Base-by-base conservation (phyloP, 2,113 vertebrate species). In the Tonatia bakeri region DNA sequence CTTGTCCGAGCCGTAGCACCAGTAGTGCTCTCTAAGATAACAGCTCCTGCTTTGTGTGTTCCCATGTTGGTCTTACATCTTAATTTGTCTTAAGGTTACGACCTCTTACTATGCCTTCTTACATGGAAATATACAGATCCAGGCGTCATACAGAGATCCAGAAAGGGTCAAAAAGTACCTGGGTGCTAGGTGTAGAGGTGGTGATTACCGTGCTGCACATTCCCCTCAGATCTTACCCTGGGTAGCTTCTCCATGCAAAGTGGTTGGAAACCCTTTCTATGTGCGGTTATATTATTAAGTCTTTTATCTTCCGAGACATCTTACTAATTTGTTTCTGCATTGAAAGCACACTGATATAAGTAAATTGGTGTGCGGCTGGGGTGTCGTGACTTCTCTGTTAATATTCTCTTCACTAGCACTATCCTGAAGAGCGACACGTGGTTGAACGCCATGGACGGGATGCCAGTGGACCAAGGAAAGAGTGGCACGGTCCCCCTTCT, bases 361-460 rank as follows among this genome's bases (percentile, higher is more conserved):
- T 83, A 64, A 77, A 2, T 69, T 43, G 73, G 10, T 38, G 3
- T 56, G 77, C 80, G 24, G 56, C 33, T 65, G 16, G 83, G 5
- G 9, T 90, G 5, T 73, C 7, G 4, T 87, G 31, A 86, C 52
- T 83, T 77, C 69, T 67, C 45, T 87, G 64, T 84, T 77, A n/a
- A 45, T 70, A 2, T 20, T 19, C 38, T 79, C 0, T 88, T 72
- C 95, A 95, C 43, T 4, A 99, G 99, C 98, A 99, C 77, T 99
- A 99, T 77, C 98, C 98, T 1, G 99, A 99, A 7, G 99, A 99
- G 20, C 99, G 99, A 33, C 99, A 99, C 2, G 99, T 99, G 0
- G 99, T 99, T 50, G 99, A 99, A 93, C 99, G 99, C 50, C 99
- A 99, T 2, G 98, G 98, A 91, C 98, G 99, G 56, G 99, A 99